A percentile compares a stretch with the other conserved stretches of the same genome.
Evolutionary conservation across 2,113 vertebrate genomes (phyloP).

Genomic region (mouse (Mus musculus)): DNA sequence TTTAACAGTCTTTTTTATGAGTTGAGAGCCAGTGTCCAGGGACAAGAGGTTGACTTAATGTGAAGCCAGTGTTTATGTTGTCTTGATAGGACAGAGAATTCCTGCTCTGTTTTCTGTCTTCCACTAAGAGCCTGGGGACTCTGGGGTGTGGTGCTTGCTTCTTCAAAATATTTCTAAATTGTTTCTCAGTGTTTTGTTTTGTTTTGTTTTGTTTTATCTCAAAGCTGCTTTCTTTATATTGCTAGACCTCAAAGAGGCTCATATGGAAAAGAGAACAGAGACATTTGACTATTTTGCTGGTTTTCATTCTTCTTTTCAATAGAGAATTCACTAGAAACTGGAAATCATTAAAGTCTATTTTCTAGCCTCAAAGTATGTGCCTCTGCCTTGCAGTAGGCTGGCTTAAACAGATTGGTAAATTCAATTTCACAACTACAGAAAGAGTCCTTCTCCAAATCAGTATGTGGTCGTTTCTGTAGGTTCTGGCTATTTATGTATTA

Average conservation of each 20-base stretch:
- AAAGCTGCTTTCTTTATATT: conserved; percentile 72
- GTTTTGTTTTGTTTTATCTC: conserved; percentile 66
- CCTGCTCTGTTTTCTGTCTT: conserved; percentile 75
- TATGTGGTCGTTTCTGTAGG: conserved; percentile 27
- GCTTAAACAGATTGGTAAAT: conserved; percentile 30
- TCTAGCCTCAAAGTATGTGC: conserved; percentile 40
- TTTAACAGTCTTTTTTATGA: conserved; percentile 68
- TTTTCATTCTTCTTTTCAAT: conserved; percentile 55
- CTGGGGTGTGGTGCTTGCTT: conserved; percentile 17
- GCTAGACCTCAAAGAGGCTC: conserved; percentile 70
- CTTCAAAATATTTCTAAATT: conserved; percentile 69
- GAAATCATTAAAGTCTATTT: conserved; percentile 17
- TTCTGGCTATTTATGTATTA: conserved; percentile 22
- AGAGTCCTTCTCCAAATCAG: neutral
- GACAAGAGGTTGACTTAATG: conserved; percentile 57
- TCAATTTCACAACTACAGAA: neutral
- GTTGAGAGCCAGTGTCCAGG: conserved; percentile 65
- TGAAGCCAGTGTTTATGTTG: conserved; percentile 68
- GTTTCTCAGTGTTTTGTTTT: conserved; percentile 64
- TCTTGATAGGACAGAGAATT: conserved; percentile 60
- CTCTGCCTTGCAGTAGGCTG: conserved; percentile 15
- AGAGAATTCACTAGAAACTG: conserved; percentile 67
- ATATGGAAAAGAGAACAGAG: conserved; percentile 62
- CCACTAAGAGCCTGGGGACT: conserved; percentile 50
- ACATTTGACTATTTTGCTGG: neutral